Conservation (phyloP, 2,888 invertebrate species). For the Miltochrista miniata region DNA sequence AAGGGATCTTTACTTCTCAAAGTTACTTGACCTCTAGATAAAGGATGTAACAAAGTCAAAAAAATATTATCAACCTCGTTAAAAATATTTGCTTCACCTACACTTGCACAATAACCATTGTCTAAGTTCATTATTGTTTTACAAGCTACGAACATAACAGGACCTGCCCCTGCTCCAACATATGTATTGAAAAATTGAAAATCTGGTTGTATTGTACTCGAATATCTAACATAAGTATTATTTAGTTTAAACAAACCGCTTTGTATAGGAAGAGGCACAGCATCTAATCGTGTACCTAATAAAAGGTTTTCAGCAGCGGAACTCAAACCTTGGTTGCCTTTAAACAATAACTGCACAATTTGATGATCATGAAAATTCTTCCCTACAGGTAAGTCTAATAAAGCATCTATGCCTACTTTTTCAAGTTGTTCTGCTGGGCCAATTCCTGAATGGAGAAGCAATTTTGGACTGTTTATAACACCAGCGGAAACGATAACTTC, state of each 20-base stretch:
- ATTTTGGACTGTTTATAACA: slow-evolving; percentile 62
- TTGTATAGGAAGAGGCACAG: slow-evolving; percentile 57
- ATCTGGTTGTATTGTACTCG: slow-evolving; percentile 45
- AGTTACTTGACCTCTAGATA: slow-evolving; percentile 62
- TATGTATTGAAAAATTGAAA: slow-evolving; percentile 65
- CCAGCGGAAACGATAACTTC: slow-evolving; percentile 72
- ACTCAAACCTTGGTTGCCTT: slow-evolving; percentile 52
- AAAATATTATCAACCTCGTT: slow-evolving; percentile 52
- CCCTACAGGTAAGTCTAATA: slow-evolving; percentile 67
- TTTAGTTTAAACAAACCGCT: slow-evolving; percentile 55
- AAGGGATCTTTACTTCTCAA: slow-evolving; percentile 57
- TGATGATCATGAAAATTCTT: slow-evolving; percentile 68
- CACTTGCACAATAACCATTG: slow-evolving; percentile 45
- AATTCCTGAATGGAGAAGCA: slow-evolving; percentile 69
- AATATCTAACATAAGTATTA: slow-evolving; percentile 18
- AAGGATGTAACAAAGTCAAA: slow-evolving; percentile 58
- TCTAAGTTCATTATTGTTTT: slow-evolving; percentile 43
- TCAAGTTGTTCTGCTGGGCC: slow-evolving; percentile 57
- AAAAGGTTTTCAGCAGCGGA: slow-evolving; percentile 57
- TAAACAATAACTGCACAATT: slow-evolving; percentile 46
- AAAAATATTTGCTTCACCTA: slow-evolving; percentile 49
- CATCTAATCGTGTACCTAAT: slow-evolving; percentile 39
- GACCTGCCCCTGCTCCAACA: slow-evolving; percentile 56
- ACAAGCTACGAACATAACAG: slow-evolving; percentile 47
- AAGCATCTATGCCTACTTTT: slow-evolving; percentile 47